phyloP scores from a whole-genome alignment of 2,888 invertebrate genomes.

The Stomorhina lunata region DNA sequence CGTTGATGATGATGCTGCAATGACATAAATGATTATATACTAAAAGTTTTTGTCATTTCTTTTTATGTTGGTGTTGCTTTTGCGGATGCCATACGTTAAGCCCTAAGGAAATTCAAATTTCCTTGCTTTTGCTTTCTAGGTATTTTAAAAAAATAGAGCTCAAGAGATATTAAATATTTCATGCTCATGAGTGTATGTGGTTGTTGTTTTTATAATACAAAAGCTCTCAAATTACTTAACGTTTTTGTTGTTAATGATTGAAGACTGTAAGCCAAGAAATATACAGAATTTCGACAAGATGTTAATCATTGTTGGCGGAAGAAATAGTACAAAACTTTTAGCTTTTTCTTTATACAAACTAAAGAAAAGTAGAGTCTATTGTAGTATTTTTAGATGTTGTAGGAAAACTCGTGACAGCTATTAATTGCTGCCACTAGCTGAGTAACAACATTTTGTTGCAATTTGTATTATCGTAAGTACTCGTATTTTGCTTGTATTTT shows the following conservation, averaged over 20 bases:
- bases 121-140: background rate
- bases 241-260: constrained; percentile 4
- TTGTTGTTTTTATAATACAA: background rate
- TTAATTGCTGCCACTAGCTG: constrained; percentile 53
- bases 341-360: background rate
- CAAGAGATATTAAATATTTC: constrained; percentile 19
- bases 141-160: constrained; percentile 8
- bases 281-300: background rate
- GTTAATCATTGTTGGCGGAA: background rate
- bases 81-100: constrained; percentile 13
- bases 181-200: background rate
- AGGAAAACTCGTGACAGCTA: constrained; percentile 39
- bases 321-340: background rate
- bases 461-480: background rate
- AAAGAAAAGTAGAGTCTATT: background rate
- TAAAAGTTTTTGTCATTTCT: constrained; percentile 1
- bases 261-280: constrained; percentile 14
- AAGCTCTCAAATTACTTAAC: background rate
- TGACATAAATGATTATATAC: background rate
- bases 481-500: background rate
- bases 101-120: constrained; percentile 50
- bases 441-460: constrained; percentile 4
- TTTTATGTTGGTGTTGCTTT: constrained; percentile 1
- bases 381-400: too few species aligned
- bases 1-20: background rate